Evolutionary conservation across 1,140 invertebrate genomes (phyloP).

Genomic region (Rhizoglyphus robini): DNA sequence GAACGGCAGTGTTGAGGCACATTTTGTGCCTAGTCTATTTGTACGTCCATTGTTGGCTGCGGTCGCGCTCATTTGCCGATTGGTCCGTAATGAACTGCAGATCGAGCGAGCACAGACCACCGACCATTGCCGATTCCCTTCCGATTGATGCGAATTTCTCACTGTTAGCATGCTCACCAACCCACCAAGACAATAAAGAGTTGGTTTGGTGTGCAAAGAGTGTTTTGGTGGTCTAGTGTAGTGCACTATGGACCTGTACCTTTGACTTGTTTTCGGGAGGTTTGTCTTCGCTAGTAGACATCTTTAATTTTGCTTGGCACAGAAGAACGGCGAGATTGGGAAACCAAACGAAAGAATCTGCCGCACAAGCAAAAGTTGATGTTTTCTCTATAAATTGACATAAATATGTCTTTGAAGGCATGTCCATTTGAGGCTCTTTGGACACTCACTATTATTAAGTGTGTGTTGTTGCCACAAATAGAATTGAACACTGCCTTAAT

Average conservation of each 20-base stretch:
- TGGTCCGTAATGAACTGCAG: slow-evolving; percentile 1
- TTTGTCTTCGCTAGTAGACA: not conserved
- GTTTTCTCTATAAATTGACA: too few relatives aligned
- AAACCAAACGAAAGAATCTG: not conserved
- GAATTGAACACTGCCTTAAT: not conserved
- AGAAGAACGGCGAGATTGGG: not conserved
- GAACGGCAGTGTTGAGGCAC: too few relatives aligned
- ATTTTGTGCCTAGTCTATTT: too few relatives aligned
- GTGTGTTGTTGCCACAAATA: not conserved
- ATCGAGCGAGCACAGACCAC: too few relatives aligned
- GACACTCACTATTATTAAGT: too few relatives aligned
- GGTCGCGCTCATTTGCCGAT: not conserved
- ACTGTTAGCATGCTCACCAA: too few relatives aligned
- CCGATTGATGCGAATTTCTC: not conserved
- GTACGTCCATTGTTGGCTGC: not conserved
- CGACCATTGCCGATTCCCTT: too few relatives aligned
- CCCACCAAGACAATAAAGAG: not conserved
- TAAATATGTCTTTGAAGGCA: too few relatives aligned
- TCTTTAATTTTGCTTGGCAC: not conserved
- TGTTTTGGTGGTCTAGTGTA: not conserved
- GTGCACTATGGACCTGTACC: not conserved
- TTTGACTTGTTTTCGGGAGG: not conserved
- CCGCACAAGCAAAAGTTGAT: too few relatives aligned
- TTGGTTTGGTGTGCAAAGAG: not conserved
- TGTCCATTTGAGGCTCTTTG: too few relatives aligned